Conservation (phyloP, 2,888 invertebrate genomes). For the Petrolisthes manimaculis region DNA sequence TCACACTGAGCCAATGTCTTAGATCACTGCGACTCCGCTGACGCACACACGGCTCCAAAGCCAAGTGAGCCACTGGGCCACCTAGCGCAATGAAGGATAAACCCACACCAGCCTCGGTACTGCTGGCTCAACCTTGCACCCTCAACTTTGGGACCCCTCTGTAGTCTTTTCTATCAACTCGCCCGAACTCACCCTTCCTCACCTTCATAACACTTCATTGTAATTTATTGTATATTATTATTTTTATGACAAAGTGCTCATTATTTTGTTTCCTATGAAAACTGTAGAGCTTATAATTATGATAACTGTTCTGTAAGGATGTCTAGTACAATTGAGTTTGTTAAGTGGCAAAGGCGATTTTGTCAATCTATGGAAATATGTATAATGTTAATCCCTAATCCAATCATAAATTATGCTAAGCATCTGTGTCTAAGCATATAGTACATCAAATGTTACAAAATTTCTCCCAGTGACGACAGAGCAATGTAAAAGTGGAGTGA, state of each 20-base stretch:
- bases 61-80: slow-evolving; percentile 12
- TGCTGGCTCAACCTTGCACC: slow-evolving; percentile 33
- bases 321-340: slow-evolving; percentile 34
- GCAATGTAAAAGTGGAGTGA: not conserved
- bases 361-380: slow-evolving; percentile 9
- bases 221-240: slow-evolving; percentile 46
- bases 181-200: slow-evolving; percentile 37
- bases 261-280: slow-evolving; percentile 48
- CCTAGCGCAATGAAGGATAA: slow-evolving; percentile 13
- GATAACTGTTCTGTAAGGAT: slow-evolving; percentile 37
- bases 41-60: slow-evolving; percentile 30
- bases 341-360: slow-evolving; percentile 39
- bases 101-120: slow-evolving; percentile 32
- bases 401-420: too few species aligned
- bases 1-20: slow-evolving; percentile 36
- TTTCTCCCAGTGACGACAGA: slow-evolving; percentile 1
- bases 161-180: slow-evolving; percentile 40
- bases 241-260: slow-evolving; percentile 43
- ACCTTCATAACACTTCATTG: slow-evolving; percentile 26
- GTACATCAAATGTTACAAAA: not conserved
- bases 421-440: too few species aligned
- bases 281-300: slow-evolving; percentile 48
- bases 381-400: not conserved
- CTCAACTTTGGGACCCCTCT: slow-evolving; percentile 32
- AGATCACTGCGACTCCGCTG: slow-evolving; percentile 47